Evolutionary conservation across 2,797 vertebrate genomes (phyloP), one percentile per base, ranked within the genome.

Genomic region (Odontamblyopus lacepedii): DNA sequence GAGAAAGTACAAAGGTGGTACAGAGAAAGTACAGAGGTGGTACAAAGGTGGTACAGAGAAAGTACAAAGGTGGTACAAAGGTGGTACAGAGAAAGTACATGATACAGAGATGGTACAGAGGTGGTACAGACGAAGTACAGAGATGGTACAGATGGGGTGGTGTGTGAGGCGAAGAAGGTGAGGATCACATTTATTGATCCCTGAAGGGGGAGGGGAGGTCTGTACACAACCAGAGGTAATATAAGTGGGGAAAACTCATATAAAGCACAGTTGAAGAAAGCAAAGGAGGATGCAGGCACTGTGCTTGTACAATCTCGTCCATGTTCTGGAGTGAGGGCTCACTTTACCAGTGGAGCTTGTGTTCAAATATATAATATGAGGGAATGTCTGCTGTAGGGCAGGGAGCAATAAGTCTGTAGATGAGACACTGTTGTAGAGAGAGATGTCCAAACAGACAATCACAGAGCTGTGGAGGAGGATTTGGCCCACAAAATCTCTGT

Each of bases 141-240:
- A 35, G 35, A 35, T 7, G 35, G 35, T 35, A 35, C 35, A 35
- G 7, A 35, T 38, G 35, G 35, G 9, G 35, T 38, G 8, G 44
- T 63, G 32, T 69, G 80, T 63, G 44, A 73, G 70, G 80, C 78
- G 71, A 67, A 64, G 72, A 79, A 85, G 80, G 77, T 85, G 73
- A 81, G 74, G 60, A 72, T 71, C 75, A 78, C 80, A 74, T 71
- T 85, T 77, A 85, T 78, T 85, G 82, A 87, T 82, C 87, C 77
- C 77, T 60, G 63, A 70, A 71, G 79, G 73, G 75, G 76, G 64
- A 79, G 76, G 11, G 60, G 78, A 63, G 63, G 77, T 78, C 66
- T 60, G 59, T 84, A 78, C 76, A 82, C 0, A 57, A 76, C 74
- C 80, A 66, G 55, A 69, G 75, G 75, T 75, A 71, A 82, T 83